Evolutionary conservation across 2,113 vertebrate species (phyloP).

Genomic region (Hemicordylus capensis): DNA sequence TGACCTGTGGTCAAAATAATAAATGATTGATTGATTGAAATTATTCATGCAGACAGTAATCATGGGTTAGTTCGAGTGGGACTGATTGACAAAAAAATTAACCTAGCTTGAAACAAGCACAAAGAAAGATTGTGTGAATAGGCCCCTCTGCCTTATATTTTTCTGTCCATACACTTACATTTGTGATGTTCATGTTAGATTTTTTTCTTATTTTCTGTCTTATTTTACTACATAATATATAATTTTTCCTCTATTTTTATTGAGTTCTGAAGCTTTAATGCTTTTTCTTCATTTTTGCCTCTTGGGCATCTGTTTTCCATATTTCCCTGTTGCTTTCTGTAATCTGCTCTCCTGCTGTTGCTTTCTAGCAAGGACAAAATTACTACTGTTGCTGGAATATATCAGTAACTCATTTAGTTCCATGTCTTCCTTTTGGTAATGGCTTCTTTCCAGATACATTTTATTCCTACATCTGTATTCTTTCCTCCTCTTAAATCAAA

Average conservation of each 20-base stretch:
- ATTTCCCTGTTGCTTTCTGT: conserved; percentile 17
- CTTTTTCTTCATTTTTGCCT: conserved; percentile 16
- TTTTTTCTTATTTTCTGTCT: neutral
- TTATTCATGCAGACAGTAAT: neutral
- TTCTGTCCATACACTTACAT: neutral
- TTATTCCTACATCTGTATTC: neutral
- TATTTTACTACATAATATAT: neutral
- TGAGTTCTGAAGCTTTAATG: neutral
- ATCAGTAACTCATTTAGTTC: conserved; percentile 17
- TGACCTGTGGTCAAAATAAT: neutral
- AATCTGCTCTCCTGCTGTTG: conserved; percentile 12
- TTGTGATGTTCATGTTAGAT: neutral
- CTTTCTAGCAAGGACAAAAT: conserved; percentile 28
- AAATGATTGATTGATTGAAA: neutral
- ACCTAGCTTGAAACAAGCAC: neutral
- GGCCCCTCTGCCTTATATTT: neutral
- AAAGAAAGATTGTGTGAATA: neutral
- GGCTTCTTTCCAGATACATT: neutral
- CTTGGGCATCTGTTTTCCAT: conserved; percentile 20
- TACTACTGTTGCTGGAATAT: conserved; percentile 5
- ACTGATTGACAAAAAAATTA: conserved; percentile 2
- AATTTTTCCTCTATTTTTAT: conserved; percentile 3
- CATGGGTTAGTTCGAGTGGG: neutral
- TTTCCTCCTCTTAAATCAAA: conserved; percentile 1
- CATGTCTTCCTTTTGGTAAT: conserved; percentile 1